Evolutionary conservation across 2,797 vertebrate species (phyloP).

Genomic region (Acanthopagrus latus): DNA sequence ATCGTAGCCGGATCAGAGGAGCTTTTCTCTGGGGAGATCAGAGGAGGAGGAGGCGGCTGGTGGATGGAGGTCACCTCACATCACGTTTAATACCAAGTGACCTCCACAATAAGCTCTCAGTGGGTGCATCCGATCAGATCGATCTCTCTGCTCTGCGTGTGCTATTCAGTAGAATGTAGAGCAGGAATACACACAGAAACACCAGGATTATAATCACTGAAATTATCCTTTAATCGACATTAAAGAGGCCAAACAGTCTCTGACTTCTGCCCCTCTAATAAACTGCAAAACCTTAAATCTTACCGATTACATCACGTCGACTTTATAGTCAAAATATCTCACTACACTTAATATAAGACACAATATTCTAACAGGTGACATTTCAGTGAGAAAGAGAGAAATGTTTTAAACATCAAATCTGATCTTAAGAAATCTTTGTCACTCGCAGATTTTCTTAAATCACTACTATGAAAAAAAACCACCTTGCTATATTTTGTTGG

Average conservation of each 20-base stretch:
- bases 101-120: constrained; percentile 75
- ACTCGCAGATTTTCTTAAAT: too few species aligned
- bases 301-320: too few species aligned
- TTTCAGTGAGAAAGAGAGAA: too few species aligned
- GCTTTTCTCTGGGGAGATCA: constrained; percentile 24
- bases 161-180: constrained; percentile 25
- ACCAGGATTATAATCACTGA: not conserved
- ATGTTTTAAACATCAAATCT: too few species aligned
- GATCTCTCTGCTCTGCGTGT: constrained; percentile 55
- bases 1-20: constrained; percentile 16
- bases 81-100: constrained; percentile 74
- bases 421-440: too few species aligned
- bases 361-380: too few species aligned
- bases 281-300: too few species aligned
- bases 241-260: not conserved
- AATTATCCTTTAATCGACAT: not conserved
- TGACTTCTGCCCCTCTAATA: too few species aligned
- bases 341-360: too few species aligned
- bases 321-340: too few species aligned
- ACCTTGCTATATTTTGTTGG: not conserved
- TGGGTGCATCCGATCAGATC: constrained; percentile 71
- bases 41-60: constrained; percentile 25
- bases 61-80: constrained; percentile 64
- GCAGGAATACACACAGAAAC: constrained; percentile 16
- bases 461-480: too few species aligned